phyloP scores from a whole-genome alignment of 2,797 vertebrate genomes.

The Acrossocheilus fasciatus region DNA sequence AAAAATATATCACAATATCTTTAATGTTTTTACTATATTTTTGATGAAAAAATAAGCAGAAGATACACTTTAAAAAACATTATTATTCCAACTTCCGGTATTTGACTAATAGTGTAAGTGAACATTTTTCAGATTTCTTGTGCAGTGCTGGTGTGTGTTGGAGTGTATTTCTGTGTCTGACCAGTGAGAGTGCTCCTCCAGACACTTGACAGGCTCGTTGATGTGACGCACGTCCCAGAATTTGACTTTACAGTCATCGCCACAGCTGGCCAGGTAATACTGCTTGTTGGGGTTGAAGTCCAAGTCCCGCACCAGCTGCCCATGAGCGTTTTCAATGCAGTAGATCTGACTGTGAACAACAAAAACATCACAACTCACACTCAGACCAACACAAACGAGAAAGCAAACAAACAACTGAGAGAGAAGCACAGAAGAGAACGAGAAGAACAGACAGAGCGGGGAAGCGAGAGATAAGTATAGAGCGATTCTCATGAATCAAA shows the following conservation, averaged over 20 bases:
- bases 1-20: not conserved
- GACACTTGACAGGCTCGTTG: slow-evolving; percentile 89
- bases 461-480: not conserved
- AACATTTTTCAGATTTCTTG: not conserved
- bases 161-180: slow-evolving; percentile 57
- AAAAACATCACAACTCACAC: not conserved
- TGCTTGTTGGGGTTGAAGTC: slow-evolving; percentile 99
- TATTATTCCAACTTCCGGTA: not conserved
- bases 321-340: slow-evolving; percentile 96
- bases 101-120: not conserved
- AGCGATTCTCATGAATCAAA: slow-evolving; percentile 53
- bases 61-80: not conserved
- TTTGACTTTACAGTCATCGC: slow-evolving; percentile 98
- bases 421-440: not conserved
- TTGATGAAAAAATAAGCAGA: not conserved
- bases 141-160: slow-evolving; percentile 4
- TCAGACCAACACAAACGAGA: not conserved
- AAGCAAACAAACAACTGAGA: not conserved
- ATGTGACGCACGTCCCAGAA: slow-evolving; percentile 96
- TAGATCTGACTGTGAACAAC: slow-evolving; percentile 89
- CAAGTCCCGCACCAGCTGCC: slow-evolving; percentile 96
- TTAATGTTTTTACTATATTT: not conserved
- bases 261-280: slow-evolving; percentile 97
- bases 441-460: not conserved
- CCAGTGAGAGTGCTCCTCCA: slow-evolving; percentile 99